Base-by-base conservation (phyloP, 23 tunicate genomes). In the Styela clava region DNA sequence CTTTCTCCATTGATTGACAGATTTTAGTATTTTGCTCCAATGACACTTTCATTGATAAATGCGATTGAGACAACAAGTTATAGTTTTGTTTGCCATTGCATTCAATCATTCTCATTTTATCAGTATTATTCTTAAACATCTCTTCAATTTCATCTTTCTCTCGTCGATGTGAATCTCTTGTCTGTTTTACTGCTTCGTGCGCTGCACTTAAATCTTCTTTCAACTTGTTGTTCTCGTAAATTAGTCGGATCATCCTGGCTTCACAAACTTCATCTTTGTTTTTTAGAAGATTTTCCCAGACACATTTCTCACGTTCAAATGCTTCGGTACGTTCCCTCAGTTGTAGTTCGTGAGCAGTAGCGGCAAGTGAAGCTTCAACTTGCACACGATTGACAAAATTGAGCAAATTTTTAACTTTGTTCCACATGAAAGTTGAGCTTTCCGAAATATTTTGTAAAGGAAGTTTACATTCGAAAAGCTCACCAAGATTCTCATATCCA, bases 351-450 rank as follows among this genome's bases (percentile, higher is more conserved):
- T 34, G 32, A n/a, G 34, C 37, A 21, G 16, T 22, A 16, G 35
- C 27, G 18, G 77, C 16, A n/a, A 71, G 2, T 21, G 35, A 16
- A 33, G 77, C 35, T 71, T 71, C 77, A 3, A 18, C 35, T 31
- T 71, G 35, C 12, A 71, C 35, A 19, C 34, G 32, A 28, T 71
- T 35, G 34, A 71, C 34, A 27, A 71, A 71, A 26, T 71, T 7
- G 3, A 71, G 35, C 35, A 71, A 31, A 3, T 32, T 27, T 71
- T 71, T 71, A 18, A 71, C 35, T 34, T 71, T 71, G 16, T 71
- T 34, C 34, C 5, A 28, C 16, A 34, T 22, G 7, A 28, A 12
- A 7, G 23, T 32, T 2, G 35, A 29, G 9, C 12, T 44, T 44
- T 44, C 56, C 9, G 56, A 44, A 44, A 44, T 12, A 44, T 44